Conservation (phyloP, 2,797 vertebrate genomes). For the Karalla daura region DNA sequence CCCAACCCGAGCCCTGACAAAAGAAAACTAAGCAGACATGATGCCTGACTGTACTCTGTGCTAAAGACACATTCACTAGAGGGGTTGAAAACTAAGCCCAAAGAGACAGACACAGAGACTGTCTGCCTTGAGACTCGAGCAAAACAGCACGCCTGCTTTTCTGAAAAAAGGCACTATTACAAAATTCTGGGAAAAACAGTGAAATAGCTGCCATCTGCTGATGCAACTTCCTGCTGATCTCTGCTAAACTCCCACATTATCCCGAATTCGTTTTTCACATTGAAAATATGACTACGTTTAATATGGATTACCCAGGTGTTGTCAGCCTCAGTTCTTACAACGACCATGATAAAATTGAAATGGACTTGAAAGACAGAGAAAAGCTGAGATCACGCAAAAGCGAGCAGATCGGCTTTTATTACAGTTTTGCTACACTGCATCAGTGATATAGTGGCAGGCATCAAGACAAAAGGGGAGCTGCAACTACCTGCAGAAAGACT, state of each 20-base stretch:
- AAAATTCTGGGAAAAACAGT: slow-evolving; percentile 41
- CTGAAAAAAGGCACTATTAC: slow-evolving; percentile 38
- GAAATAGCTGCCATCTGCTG: slow-evolving; percentile 37
- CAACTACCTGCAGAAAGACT: no score
- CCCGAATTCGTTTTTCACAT: background rate
- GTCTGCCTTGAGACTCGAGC: slow-evolving; percentile 13
- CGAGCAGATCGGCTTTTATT: background rate
- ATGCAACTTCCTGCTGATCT: slow-evolving; percentile 57
- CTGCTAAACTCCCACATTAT: slow-evolving; percentile 24
- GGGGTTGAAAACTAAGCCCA: background rate
- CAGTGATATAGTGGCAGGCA: no score
- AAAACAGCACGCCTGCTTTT: slow-evolving; percentile 1
- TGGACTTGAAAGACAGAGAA: background rate
- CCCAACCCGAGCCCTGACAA: no score
- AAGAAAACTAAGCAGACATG: background rate
- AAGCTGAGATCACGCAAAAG: background rate
- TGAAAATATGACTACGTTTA: background rate
- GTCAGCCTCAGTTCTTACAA: background rate
- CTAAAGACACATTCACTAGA: background rate
- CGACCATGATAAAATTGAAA: background rate
- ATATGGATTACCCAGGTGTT: background rate
- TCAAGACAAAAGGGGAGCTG: no score
- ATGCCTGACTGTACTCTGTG: background rate
- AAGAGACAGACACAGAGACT: background rate
- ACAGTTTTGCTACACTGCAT: no score